phyloP scores from a whole-genome alignment of 2,888 invertebrate genomes.

The Polydrusus pterygomalis region DNA sequence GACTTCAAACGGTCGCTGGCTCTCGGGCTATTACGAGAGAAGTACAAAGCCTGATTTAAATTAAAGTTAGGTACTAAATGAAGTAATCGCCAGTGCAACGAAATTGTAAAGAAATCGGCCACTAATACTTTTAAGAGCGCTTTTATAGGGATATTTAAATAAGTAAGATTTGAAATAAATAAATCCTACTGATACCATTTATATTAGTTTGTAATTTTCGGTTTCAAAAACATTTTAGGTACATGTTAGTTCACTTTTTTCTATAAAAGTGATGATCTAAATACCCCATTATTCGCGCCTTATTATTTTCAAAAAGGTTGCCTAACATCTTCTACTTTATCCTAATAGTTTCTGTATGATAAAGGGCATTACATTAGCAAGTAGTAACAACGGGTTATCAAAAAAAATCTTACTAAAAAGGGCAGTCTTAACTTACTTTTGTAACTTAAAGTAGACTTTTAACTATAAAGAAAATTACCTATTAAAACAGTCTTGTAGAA shows the following conservation, averaged over 20 bases:
- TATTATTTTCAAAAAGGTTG: background rate
- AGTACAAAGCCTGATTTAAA: too few species aligned
- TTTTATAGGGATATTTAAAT: too few species aligned
- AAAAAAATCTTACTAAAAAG: conserved; percentile 14
- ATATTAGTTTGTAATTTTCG: background rate
- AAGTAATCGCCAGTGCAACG: too few species aligned
- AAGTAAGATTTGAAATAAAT: too few species aligned
- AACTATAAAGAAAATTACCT: conserved; percentile 21
- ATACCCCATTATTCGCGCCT: background rate
- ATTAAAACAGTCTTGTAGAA: conserved; percentile 25
- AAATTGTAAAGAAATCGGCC: too few species aligned
- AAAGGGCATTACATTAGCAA: conserved; percentile 11
- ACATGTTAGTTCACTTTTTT: background rate
- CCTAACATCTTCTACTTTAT: conserved; percentile 22
- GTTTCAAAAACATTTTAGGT: background rate
- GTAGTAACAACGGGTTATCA: conserved; percentile 28
- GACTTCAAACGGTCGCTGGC: too few species aligned
- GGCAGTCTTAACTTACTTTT: conserved; percentile 37
- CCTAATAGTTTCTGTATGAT: conserved; percentile 44
- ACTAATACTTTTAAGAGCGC: too few species aligned
- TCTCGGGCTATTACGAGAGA: too few species aligned
- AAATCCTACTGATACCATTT: too few species aligned
- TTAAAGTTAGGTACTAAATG: too few species aligned
- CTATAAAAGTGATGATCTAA: background rate
- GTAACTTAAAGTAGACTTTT: conserved; percentile 6